A percentile compares a stretch with the other conserved stretches of the same genome.
Evolutionary conservation across 1,140 invertebrate genomes (phyloP).

Genomic region (Helicoverpa zea): DNA sequence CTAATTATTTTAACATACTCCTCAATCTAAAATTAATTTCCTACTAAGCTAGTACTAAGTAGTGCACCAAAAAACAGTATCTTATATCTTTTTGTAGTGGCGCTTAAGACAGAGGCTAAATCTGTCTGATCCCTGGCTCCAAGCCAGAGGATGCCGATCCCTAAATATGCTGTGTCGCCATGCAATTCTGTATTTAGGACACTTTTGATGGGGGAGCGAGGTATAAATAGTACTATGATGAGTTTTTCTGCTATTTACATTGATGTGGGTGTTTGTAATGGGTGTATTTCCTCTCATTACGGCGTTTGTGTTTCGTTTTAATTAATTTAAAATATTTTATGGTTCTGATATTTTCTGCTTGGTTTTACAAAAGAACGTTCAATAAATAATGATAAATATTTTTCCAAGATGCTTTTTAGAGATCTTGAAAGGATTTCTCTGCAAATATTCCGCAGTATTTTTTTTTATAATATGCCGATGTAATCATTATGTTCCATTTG

Average conservation of each 20-base stretch:
- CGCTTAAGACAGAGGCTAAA: constrained; percentile 70
- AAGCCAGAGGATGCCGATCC: constrained; percentile 72
- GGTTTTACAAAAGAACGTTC: too few relatives aligned
- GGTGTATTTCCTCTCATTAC: constrained; percentile 29
- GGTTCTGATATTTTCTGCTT: too few relatives aligned
- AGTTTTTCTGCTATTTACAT: constrained; percentile 34
- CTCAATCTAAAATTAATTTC: neutral
- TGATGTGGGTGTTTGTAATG: constrained; percentile 18
- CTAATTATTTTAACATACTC: neutral
- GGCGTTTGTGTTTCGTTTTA: neutral
- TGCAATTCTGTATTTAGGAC: constrained; percentile 78
- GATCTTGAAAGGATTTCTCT: too few relatives aligned
- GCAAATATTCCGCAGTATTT: too few relatives aligned
- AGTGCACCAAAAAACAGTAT: constrained; percentile 7
- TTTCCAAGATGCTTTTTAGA: too few relatives aligned
- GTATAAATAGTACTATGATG: constrained; percentile 46
- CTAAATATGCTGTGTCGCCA: constrained; percentile 76
- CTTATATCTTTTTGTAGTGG: constrained; percentile 64
- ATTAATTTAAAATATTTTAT: neutral
- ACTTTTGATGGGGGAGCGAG: constrained; percentile 70
- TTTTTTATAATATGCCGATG: too few relatives aligned
- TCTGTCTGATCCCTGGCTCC: constrained; percentile 72
- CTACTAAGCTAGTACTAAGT: neutral
- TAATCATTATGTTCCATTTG: too few relatives aligned
- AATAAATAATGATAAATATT: too few relatives aligned